A percentile compares a stretch with the other conserved stretches of the same genome.
phyloP scores from a whole-genome alignment of 2,113 vertebrate genomes.

The Trematomus loennbergii region DNA sequence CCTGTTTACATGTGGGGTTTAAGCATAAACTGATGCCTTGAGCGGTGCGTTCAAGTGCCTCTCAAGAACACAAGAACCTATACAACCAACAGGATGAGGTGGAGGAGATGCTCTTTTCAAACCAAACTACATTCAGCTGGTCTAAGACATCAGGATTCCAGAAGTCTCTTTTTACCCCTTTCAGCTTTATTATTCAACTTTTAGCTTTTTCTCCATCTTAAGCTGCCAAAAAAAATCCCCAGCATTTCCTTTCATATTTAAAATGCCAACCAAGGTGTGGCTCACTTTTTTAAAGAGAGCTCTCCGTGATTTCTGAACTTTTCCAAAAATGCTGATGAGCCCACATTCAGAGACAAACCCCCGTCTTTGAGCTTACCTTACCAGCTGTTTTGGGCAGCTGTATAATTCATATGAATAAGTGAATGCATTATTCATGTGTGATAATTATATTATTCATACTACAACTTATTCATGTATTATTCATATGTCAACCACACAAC shows the following conservation, averaged over 20 bases:
- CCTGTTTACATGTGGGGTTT: too few relatives aligned
- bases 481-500: constrained; percentile 32
- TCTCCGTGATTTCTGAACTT: not conserved
- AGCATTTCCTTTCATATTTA: constrained; percentile 1
- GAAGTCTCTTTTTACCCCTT: not conserved
- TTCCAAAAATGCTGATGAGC: constrained; percentile 5
- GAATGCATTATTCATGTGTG: constrained; percentile 52
- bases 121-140: not conserved
- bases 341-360: not conserved
- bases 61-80: constrained; percentile 82
- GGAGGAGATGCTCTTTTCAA: constrained; percentile 87
- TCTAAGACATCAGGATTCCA: constrained; percentile 16
- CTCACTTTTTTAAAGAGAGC: too few relatives aligned
- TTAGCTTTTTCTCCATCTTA: constrained; percentile 4
- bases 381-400: constrained; percentile 34
- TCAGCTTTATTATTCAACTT: constrained; percentile 10
- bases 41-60: constrained; percentile 78
- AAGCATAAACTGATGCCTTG: constrained; percentile 50
- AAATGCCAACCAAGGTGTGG: not conserved
- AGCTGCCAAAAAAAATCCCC: too few relatives aligned
- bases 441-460: constrained; percentile 65
- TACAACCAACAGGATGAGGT: constrained; percentile 88
- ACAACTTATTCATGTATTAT: constrained; percentile 63
- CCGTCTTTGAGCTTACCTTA: constrained; percentile 20
- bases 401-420: constrained; percentile 50